Conservation (phyloP, 2,888 invertebrate species). For the Mimumesa dahlbomi region DNA sequence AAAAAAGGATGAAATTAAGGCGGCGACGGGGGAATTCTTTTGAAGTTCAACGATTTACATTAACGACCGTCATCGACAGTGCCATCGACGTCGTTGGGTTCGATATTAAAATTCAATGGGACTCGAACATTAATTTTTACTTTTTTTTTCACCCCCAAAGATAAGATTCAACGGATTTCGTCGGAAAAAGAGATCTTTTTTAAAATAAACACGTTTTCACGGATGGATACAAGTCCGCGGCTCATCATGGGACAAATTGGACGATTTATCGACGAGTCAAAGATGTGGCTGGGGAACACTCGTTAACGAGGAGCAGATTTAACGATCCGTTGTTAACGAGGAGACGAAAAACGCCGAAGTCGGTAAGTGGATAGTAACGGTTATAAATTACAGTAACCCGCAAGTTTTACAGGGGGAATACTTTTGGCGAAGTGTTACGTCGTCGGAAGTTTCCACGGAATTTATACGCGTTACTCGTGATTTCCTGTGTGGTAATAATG, state of each 20-base stretch:
- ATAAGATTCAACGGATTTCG: no score
- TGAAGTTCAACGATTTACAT: conserved; percentile 2
- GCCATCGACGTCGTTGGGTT: not conserved
- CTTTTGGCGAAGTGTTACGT: not conserved
- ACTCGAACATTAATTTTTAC: no score
- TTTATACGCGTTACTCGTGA: no score
- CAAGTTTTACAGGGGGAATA: not conserved
- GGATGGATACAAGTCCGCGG: conserved; percentile 5
- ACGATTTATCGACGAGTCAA: conserved; percentile 27
- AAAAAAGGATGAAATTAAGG: conserved; percentile 24
- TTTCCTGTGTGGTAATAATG: no score
- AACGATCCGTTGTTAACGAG: conserved; percentile 28
- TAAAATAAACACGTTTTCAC: conserved; percentile 17
- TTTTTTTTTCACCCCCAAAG: no score
- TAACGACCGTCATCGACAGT: conserved; percentile 9
- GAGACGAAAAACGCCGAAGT: not conserved
- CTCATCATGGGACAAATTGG: conserved; percentile 6
- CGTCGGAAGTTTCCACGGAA: no score
- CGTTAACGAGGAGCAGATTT: conserved; percentile 38
- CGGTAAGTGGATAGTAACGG: conserved; percentile 3
- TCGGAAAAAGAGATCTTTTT: no score
- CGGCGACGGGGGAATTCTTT: not conserved
- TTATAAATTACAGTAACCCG: conserved; percentile 6
- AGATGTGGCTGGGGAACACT: conserved; percentile 28
- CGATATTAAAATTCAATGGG: no score